phyloP scores from a whole-genome alignment of 2,888 invertebrate species.

The Adela reaumurella region DNA sequence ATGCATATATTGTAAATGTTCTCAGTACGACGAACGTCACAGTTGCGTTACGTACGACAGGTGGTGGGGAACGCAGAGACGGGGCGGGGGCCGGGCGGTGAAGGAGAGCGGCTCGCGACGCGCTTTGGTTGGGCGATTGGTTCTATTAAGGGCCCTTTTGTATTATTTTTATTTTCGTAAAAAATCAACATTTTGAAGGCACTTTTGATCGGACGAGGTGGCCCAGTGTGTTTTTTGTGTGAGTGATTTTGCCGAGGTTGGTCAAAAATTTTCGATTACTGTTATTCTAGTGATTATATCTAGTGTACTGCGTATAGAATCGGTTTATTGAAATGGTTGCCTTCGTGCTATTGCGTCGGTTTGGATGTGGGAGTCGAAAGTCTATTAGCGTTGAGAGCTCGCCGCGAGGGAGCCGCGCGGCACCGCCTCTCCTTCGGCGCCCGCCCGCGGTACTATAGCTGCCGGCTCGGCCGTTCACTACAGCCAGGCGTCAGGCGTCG shows the following conservation, averaged over 20 bases:
- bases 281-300: too few species aligned
- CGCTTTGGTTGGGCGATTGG: slow-evolving; percentile 67
- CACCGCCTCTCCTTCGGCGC: background rate
- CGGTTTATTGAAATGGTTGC: slow-evolving; percentile 58
- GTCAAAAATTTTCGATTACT: slow-evolving; percentile 5
- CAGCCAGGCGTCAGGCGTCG: too few species aligned
- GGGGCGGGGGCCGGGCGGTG: slow-evolving; percentile 21
- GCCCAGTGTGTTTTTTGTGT: slow-evolving; percentile 77
- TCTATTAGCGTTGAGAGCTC: slow-evolving; percentile 72
- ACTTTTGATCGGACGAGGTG: slow-evolving; percentile 93
- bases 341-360: slow-evolving; percentile 82
- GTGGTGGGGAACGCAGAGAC: slow-evolving; percentile 5
- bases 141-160: slow-evolving; percentile 86
- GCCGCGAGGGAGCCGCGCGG: slow-evolving; percentile 31
- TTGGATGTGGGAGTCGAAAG: slow-evolving; percentile 62
- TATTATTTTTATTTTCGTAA: slow-evolving; percentile 75
- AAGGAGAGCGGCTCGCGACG: slow-evolving; percentile 34
- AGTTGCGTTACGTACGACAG: slow-evolving; percentile 16
- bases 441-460: background rate
- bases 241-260: slow-evolving; percentile 22
- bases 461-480: too few species aligned
- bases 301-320: slow-evolving; percentile 21
- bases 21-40: slow-evolving; percentile 33
- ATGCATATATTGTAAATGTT: slow-evolving; percentile 41
- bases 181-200: slow-evolving; percentile 89